A percentile compares a stretch with the other conserved stretches of the same genome.
Evolutionary conservation across 2,888 invertebrate species (phyloP).

Genomic region (Trilocha varians): DNA sequence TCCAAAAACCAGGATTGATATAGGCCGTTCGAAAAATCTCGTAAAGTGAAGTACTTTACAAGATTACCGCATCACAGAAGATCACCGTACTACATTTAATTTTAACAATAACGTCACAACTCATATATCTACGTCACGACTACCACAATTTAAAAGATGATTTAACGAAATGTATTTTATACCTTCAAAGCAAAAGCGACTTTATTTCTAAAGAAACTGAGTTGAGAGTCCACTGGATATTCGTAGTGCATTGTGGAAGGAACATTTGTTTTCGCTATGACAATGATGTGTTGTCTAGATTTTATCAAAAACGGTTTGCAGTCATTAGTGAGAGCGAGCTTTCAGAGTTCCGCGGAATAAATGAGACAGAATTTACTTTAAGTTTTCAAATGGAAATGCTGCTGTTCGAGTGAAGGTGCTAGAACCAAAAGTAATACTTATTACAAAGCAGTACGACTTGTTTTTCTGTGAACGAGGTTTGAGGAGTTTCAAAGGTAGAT

Average conservation of each 20-base stretch:
- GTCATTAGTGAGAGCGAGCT: slow-evolving; percentile 36
- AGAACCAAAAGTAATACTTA: too few species aligned
- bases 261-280: slow-evolving; percentile 35
- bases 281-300: slow-evolving; percentile 47
- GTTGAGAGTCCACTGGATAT: slow-evolving; percentile 6
- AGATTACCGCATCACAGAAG: too few species aligned
- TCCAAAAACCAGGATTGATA: too few species aligned
- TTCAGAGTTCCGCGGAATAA: slow-evolving; percentile 1
- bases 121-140: not conserved
- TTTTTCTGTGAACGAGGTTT: too few species aligned
- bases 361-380: not conserved
- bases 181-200: slow-evolving; percentile 5
- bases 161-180: slow-evolving; percentile 16
- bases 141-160: slow-evolving; percentile 14
- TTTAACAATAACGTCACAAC: not conserved
- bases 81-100: not conserved
- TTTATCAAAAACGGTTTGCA: slow-evolving; percentile 40
- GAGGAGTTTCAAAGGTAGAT: too few species aligned
- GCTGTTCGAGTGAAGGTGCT: too few species aligned
- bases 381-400: too few species aligned
- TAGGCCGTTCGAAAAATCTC: too few species aligned
- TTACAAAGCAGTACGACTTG: too few species aligned
- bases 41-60: too few species aligned
- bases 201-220: not conserved
- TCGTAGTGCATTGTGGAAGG: slow-evolving; percentile 12